A percentile compares a stretch with the other conserved stretches of the same genome.
phyloP scores from a whole-genome alignment of 2,888 invertebrate species.

The Ennomos quercinarius region DNA sequence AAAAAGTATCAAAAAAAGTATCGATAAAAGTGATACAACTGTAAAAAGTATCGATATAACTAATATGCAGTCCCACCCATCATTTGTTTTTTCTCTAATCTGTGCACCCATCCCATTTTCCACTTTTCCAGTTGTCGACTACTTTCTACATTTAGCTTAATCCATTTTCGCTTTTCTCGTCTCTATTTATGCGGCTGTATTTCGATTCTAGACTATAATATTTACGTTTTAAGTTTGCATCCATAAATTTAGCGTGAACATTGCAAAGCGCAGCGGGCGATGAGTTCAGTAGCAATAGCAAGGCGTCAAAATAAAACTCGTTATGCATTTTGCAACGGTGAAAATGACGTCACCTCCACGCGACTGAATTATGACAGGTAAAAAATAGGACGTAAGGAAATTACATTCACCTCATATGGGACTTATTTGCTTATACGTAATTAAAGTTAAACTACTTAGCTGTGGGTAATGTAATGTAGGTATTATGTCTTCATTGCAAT shows the following conservation, averaged over 20 bases:
- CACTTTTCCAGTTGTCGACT: too few species aligned
- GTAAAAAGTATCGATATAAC: too few species aligned
- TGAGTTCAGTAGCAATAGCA: constrained; percentile 41
- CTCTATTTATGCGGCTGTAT: constrained; percentile 36
- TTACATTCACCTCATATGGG: constrained; percentile 18
- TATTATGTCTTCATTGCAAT: constrained; percentile 16
- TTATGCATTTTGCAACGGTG: constrained; percentile 34
- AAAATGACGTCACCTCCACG: constrained; percentile 6
- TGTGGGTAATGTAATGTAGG: background rate
- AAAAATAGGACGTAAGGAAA: constrained; percentile 20
- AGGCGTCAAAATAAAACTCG: constrained; percentile 49
- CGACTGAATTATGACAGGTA: constrained; percentile 1
- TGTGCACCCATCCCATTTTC: too few species aligned
- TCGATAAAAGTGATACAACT: too few species aligned
- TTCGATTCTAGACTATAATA: constrained; percentile 4
- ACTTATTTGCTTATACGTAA: constrained; percentile 18
- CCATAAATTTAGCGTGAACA: constrained; percentile 48
- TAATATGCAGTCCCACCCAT: too few species aligned
- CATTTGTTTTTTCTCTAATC: too few species aligned
- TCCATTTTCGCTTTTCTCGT: constrained; percentile 28
- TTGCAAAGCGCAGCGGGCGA: constrained; percentile 41
- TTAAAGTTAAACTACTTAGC: constrained; percentile 16
- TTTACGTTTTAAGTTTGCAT: constrained; percentile 22
- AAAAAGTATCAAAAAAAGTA: too few species aligned
- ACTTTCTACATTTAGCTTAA: constrained; percentile 42